A percentile compares a stretch with the other conserved stretches of the same genome.
These are phyloP conservation scores for Drosophila emarginata DNA, from an alignment of 2,888 invertebrate genomes.

Conservation along the genomic window DNA sequence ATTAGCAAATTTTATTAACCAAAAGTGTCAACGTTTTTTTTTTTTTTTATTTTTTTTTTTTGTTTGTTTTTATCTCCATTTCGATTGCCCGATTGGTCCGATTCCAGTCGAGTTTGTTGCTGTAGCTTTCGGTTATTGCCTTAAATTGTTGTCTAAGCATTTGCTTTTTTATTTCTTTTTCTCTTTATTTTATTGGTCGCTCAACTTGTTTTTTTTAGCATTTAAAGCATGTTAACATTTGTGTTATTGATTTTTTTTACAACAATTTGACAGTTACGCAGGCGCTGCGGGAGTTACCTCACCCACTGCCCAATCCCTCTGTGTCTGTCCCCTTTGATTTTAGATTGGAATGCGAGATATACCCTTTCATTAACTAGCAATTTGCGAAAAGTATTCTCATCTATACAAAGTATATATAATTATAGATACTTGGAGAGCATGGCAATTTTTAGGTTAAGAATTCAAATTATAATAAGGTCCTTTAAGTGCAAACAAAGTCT, in stretches of 20 bases:
- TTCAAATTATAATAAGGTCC: too few relatives aligned
- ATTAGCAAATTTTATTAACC: constrained; percentile 71
- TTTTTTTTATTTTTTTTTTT: constrained; percentile 38
- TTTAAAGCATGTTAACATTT: constrained; percentile 69
- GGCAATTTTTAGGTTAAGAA: too few relatives aligned
- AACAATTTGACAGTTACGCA: constrained; percentile 73
- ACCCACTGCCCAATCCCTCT: constrained; percentile 2
- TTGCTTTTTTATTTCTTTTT: constrained; percentile 21
- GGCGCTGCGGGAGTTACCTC: constrained; percentile 34
- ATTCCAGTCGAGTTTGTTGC: constrained; percentile 24
- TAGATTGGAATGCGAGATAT: constrained; percentile 41
- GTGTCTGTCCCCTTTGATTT: constrained; percentile 1
- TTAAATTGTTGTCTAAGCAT: constrained; percentile 43
- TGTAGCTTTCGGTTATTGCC: constrained; percentile 25
- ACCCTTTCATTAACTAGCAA: neutral
- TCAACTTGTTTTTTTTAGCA: constrained; percentile 25
- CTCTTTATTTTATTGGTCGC: constrained; percentile 24
- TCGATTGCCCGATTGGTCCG: constrained; percentile 53
- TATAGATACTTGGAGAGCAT: too few relatives aligned
- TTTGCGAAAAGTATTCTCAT: neutral
- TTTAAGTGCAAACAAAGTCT: too few relatives aligned
- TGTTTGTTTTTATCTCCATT: constrained; percentile 18
- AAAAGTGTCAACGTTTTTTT: constrained; percentile 59
- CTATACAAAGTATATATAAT: too few relatives aligned
- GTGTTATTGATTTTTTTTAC: constrained; percentile 75